These are phyloP conservation scores for Hirtodrosophila cameraria DNA, from an alignment of 2,888 invertebrate species.

Conservation along the genomic window DNA sequence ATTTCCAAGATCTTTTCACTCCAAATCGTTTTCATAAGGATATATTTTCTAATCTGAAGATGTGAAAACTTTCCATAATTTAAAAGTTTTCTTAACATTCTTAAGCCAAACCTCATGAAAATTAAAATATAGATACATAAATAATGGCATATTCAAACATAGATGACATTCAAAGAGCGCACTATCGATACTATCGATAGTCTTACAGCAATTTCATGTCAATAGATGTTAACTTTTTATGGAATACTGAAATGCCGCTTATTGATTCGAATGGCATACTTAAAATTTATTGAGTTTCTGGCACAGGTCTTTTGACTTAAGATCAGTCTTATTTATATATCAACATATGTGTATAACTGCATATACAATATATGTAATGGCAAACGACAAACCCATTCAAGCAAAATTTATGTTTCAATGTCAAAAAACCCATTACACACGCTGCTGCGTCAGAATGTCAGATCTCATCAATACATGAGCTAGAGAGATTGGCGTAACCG, in stretches of 20 bases:
- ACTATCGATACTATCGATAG: too few species aligned
- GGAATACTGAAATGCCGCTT: background rate
- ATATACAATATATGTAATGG: background rate
- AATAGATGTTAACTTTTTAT: background rate
- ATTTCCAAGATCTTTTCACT: too few species aligned
- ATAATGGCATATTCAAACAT: too few species aligned
- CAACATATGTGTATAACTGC: background rate
- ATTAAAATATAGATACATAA: too few species aligned
- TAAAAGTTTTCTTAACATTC: too few species aligned
- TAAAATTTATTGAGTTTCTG: background rate
- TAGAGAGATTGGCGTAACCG: conserved; percentile 69
- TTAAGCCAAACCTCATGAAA: too few species aligned
- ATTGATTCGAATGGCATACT: background rate
- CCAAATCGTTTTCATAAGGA: too few species aligned
- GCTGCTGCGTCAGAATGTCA: conserved; percentile 58
- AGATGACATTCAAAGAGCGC: too few species aligned
- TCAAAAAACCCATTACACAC: conserved; percentile 73
- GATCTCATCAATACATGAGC: conserved; percentile 69
- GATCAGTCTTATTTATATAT: conserved; percentile 26
- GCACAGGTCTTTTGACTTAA: conserved; percentile 2
- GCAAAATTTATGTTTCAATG: conserved; percentile 63
- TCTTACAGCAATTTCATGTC: too few species aligned
- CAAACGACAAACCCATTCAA: conserved; percentile 34
- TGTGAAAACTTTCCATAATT: too few species aligned
- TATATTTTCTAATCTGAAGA: too few species aligned